Base-by-base conservation (phyloP, 2,888 invertebrate genomes). In the Ormia ochracea region DNA sequence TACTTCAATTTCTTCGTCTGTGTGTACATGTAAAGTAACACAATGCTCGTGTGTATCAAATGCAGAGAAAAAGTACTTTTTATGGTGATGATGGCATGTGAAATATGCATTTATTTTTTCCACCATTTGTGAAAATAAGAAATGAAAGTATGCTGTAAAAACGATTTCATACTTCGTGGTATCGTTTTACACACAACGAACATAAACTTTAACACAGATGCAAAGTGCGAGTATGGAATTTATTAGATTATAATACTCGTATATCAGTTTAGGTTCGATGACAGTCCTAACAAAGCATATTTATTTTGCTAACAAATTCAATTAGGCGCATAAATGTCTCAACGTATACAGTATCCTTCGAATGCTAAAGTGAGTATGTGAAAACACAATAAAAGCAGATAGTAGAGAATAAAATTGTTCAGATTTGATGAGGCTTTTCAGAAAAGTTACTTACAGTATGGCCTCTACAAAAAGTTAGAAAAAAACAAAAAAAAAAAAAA, bases 91-190 rank as follows among this genome's bases (percentile, higher is more conserved):
- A n/a, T 52, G 52, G 19, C 12, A 54, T 17, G 14, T 26, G 33
- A 17, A 7, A 26, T 9, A 41, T 59, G 9, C 10, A 38, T 10
- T 41, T 7, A 6, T 12, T 28, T 2, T 52, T 7, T n/a, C 23
- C 12, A 26, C 31, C 21, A 21, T 6, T 69, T 17, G 14, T 9
- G 36, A 31, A 50, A 43, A 45, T 33, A 33, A 63, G 26, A 45
- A 1, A 33, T 54, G 26, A 45, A 1, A 33, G 41, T 23, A 50
- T 66, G 31, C 52, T 43, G 33, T 26, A 41, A 68, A 43, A 52
- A 52, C 26, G 33, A 75, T 75, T 75, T 59, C 33, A 68, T 45
- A 59, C 36, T 68, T 68, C 43, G 50, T 54, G 36, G n/a, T 50
- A 23, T 45, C 5, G n/a, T 54, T 3, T 28, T 10, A 52, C 10